Base-by-base conservation (phyloP, 1,140 invertebrate species). In the Drepana arcuata region DNA sequence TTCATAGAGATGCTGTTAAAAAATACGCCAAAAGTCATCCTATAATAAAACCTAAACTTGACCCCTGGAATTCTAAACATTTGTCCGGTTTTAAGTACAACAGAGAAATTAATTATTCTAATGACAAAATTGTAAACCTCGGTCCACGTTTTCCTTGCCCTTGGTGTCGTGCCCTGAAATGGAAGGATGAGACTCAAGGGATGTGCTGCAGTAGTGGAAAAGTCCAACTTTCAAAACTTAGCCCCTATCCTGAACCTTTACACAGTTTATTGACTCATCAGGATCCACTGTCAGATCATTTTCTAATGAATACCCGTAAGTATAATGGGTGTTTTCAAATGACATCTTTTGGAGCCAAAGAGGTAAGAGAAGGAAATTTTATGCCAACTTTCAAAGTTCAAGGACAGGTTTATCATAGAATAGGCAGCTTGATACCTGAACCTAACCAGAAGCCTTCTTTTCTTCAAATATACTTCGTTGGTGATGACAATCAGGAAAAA, bases 111-210 rank as follows among this genome's bases (percentile, higher is more conserved):
- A n/a, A n/a, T n/a, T n/a, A n/a, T n/a, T n/a, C n/a, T n/a, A n/a
- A n/a, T n/a, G n/a, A n/a, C n/a, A n/a, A n/a, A n/a, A n/a, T n/a
- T n/a, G n/a, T n/a, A n/a, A n/a, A n/a, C n/a, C n/a, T n/a, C n/a
- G n/a, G n/a, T n/a, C n/a, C n/a, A n/a, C n/a, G n/a, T n/a, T n/a
- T n/a, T n/a, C n/a, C n/a, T n/a, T n/a, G n/a, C n/a, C n/a, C n/a
- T n/a, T n/a, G n/a, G n/a, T 41, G 10, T 27, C 37, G 34, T 27
- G 41, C 44, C 38, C 24, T 37, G 28, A 48, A 21, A 21, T 21
- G 18, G 18, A 21, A 21, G 18, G 18, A 5, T 21, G 18, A 21
- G 9, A 9, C 18, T 21, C 18, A 4, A 5, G 18, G 18, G 18
- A 4, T 21, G 9, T 21, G 18, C 9, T 21, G 18, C 9, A 9